A percentile compares a stretch with the other conserved stretches of the same genome.
Conservation (phyloP, 2,888 invertebrate genomes). For the Coleophora deauratella region DNA sequence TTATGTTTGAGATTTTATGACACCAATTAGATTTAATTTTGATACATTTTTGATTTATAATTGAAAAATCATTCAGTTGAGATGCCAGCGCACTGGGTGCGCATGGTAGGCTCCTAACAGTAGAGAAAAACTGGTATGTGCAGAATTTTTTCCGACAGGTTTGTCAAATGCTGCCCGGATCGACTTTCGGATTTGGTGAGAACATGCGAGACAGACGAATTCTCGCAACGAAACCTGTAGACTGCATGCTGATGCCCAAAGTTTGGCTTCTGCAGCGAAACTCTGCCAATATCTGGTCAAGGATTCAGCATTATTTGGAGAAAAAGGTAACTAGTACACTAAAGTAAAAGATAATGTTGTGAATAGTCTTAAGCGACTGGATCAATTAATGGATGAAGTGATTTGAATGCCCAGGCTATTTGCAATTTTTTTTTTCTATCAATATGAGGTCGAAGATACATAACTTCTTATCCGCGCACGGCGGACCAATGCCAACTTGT, state of each 20-base stretch:
- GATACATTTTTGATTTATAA: too few species aligned
- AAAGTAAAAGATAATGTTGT: background rate
- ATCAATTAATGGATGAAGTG: too few species aligned
- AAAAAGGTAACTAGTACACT: conserved; percentile 43
- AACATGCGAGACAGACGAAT: conserved; percentile 78
- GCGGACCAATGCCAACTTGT: too few species aligned
- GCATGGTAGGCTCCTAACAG: too few species aligned
- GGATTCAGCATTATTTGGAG: conserved; percentile 75
- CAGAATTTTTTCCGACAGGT: conserved; percentile 3
- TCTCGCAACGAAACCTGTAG: conserved; percentile 76
- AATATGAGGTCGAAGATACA: too few species aligned
- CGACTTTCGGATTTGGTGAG: conserved; percentile 83
- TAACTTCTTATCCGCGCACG: too few species aligned
- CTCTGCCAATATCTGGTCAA: conserved; percentile 77
- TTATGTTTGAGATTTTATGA: too few species aligned
- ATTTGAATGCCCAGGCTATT: background rate
- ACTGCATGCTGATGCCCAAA: conserved; percentile 80
- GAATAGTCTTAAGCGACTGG: background rate
- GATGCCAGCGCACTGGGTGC: too few species aligned
- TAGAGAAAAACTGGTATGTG: too few species aligned
- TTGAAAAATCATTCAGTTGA: too few species aligned
- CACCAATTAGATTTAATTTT: too few species aligned
- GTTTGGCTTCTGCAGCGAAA: conserved; percentile 80
- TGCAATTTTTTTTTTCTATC: too few species aligned
- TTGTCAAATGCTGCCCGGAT: conserved; percentile 51